These are phyloP conservation scores for Lepidurus arcticus DNA, from an alignment of 1,140 invertebrate species.

Conservation along the genomic window DNA sequence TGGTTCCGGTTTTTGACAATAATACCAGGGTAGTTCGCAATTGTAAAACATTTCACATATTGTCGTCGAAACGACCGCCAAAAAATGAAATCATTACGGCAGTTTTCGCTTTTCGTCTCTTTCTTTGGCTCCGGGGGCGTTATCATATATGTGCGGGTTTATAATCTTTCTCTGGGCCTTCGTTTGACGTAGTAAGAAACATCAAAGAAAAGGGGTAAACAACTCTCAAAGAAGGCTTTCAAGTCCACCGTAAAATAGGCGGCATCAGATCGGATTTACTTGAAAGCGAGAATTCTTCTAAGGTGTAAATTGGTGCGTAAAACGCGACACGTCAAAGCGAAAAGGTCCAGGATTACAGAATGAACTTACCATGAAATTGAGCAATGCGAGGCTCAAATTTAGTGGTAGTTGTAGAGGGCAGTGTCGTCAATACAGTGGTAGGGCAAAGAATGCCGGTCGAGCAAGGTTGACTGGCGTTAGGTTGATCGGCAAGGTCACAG, in stretches of 20 bases:
- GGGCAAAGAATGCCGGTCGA: constrained; percentile 60
- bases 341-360: neutral
- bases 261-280: too few species aligned
- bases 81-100: too few species aligned
- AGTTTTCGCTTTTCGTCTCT: too few species aligned
- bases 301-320: too few species aligned
- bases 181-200: neutral
- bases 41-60: too few species aligned
- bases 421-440: constrained; percentile 33
- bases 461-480: constrained; percentile 56
- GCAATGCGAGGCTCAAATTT: constrained; percentile 20
- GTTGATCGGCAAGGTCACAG: constrained; percentile 52
- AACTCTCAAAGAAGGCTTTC: neutral
- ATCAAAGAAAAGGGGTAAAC: neutral
- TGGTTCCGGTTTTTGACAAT: too few species aligned
- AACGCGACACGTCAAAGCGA: too few species aligned
- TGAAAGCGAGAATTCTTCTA: too few species aligned
- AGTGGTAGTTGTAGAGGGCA: constrained; percentile 31
- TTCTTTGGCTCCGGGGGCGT: too few species aligned
- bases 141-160: too few species aligned
- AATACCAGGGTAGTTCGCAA: too few species aligned
- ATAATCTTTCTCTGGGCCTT: neutral
- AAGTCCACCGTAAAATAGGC: neutral
- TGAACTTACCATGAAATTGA: constrained; percentile 15
- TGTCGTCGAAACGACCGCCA: too few species aligned